Percentiles rank a stretch among this genome's conserved stretches.
Conservation (phyloP, 2,797 vertebrate species). For the Threskiornis aethiopicus region DNA sequence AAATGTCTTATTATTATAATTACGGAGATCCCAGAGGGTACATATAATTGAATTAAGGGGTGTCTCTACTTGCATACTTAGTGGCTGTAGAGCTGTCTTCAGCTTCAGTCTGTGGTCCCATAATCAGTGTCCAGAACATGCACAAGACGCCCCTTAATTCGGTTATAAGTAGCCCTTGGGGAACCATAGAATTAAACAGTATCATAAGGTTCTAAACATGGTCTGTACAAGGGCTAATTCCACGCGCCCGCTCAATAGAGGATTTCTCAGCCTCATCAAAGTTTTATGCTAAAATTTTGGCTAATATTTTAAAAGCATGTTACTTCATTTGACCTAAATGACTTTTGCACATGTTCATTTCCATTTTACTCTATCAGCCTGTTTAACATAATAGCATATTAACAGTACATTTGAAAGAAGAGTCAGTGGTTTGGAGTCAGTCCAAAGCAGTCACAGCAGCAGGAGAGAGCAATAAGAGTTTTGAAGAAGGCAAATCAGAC, state of each 20-base stretch:
- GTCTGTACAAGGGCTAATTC: constrained; percentile 41
- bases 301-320: constrained; percentile 68
- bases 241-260: neutral
- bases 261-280: constrained; percentile 64
- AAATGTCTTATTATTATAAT: constrained; percentile 45
- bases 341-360: constrained; percentile 65
- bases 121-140: constrained; percentile 65
- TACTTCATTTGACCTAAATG: constrained; percentile 68
- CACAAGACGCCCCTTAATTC: constrained; percentile 58
- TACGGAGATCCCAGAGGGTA: constrained; percentile 27
- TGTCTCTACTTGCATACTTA: constrained; percentile 58
- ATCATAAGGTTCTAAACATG: constrained; percentile 60
- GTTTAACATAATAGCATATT: constrained; percentile 67
- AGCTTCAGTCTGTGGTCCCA: constrained; percentile 45
- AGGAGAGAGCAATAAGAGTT: constrained; percentile 52
- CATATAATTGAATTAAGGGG: constrained; percentile 61
- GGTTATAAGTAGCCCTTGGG: constrained; percentile 55
- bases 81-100: constrained; percentile 54
- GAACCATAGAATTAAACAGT: constrained; percentile 59
- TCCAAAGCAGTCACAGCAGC: constrained; percentile 62
- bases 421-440: constrained; percentile 60
- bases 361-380: constrained; percentile 58
- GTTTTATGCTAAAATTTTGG: constrained; percentile 66
- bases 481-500: constrained; percentile 42
- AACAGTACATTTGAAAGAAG: constrained; percentile 62